A percentile compares a stretch with the other conserved stretches of the same genome.
Evolutionary conservation across 2,888 invertebrate species (phyloP).

Genomic region (Eristalinus sepulchralis): DNA sequence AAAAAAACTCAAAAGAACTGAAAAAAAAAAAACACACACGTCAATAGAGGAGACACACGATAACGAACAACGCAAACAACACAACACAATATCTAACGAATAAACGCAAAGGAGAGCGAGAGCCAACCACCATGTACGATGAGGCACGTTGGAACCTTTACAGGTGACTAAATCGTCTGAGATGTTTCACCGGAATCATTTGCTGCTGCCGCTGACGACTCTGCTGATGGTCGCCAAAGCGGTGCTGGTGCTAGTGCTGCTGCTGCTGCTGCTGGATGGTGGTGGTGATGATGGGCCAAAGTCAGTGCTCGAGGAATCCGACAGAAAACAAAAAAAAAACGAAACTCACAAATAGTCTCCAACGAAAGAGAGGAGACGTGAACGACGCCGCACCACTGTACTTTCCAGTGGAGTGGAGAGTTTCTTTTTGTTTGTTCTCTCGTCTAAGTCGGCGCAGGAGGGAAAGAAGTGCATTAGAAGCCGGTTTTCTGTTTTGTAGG

Average conservation of each 20-base stretch:
- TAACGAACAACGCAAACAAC: constrained; percentile 58
- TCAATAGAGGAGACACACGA: constrained; percentile 28
- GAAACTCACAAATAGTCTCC: constrained; percentile 21
- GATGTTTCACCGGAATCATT: constrained; percentile 61
- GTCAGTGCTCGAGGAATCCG: constrained; percentile 37
- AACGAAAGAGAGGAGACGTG: constrained; percentile 56
- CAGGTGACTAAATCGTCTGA: constrained; percentile 76
- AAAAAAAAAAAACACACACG: constrained; percentile 36
- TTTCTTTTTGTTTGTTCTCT: constrained; percentile 24
- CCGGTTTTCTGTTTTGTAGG: constrained; percentile 62
- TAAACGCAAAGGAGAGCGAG: constrained; percentile 66
- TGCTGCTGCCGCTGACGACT: constrained; percentile 38
- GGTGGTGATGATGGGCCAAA: constrained; percentile 52
- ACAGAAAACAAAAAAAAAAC: constrained; percentile 56
- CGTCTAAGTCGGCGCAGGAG: neutral
- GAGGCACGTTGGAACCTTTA: constrained; percentile 77
- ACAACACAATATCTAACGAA: constrained; percentile 65
- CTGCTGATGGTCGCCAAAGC: constrained; percentile 17
- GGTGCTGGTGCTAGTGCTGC: constrained; percentile 24
- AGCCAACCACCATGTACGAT: constrained; percentile 73
- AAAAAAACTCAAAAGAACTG: constrained; percentile 15
- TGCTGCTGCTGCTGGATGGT: constrained; percentile 20
- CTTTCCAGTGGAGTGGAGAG: constrained; percentile 66
- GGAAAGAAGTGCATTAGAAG: constrained; percentile 47
- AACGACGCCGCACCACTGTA: constrained; percentile 16